Evolutionary conservation across 2,797 vertebrate genomes (phyloP).

Genomic region (Mionectes olivaceus): DNA sequence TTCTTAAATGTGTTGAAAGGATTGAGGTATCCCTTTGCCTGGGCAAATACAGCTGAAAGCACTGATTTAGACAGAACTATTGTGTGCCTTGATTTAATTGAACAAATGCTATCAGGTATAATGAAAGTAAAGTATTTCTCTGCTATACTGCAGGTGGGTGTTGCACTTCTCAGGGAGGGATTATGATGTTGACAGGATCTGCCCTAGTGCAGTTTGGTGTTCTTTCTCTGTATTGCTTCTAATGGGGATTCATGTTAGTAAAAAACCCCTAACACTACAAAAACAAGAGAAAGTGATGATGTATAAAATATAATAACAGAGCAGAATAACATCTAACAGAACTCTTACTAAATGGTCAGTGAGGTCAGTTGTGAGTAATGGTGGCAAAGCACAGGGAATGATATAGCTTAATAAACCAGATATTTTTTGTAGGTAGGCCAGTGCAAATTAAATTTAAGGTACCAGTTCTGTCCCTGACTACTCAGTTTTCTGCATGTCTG

Average conservation of each 20-base stretch:
- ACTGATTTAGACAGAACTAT: constrained; percentile 20
- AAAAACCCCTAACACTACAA: background rate
- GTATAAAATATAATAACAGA: background rate
- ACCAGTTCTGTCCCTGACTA: background rate
- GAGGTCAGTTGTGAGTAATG: background rate
- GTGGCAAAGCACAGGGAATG: background rate
- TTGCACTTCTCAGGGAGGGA: background rate
- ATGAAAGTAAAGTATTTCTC: constrained; percentile 20
- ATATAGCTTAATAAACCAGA: background rate
- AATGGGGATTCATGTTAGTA: background rate
- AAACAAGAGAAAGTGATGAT: background rate
- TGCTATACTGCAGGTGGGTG: background rate
- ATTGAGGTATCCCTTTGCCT: constrained; percentile 20
- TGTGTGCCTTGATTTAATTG: constrained; percentile 30
- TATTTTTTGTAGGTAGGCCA: background rate
- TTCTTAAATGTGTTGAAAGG: background rate
- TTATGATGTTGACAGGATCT: background rate
- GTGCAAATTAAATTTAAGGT: background rate
- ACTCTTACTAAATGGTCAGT: background rate
- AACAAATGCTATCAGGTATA: constrained; percentile 19
- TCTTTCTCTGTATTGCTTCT: background rate
- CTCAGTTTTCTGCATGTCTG: background rate
- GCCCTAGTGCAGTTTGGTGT: background rate
- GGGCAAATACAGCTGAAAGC: constrained; percentile 30
- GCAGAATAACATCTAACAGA: background rate